Conservation (phyloP, 2,888 invertebrate species). For the Melinopterus prodromus region DNA sequence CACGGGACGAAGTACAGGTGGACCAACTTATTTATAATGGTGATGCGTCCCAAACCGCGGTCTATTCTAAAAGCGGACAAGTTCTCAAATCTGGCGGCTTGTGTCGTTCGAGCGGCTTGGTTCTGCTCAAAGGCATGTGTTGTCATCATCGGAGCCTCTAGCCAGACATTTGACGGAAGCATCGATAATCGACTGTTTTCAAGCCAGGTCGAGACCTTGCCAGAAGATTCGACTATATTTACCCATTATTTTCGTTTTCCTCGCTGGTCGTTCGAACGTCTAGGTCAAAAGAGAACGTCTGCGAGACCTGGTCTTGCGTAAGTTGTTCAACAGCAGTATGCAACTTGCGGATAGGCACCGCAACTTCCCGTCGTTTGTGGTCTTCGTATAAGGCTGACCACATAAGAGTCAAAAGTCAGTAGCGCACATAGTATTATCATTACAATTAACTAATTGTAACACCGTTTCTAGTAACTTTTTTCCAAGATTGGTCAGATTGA, state of each 20-base stretch:
- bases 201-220: not conserved
- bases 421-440: no score
- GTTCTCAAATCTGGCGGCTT: not conserved
- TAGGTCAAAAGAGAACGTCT: not conserved
- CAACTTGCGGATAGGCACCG: no score
- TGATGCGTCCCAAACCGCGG: not conserved
- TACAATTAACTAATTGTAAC: no score
- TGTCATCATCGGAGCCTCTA: not conserved
- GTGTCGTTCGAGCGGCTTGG: no score
- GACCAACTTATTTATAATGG: not conserved
- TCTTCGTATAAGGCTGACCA: no score
- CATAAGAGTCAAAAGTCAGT: no score
- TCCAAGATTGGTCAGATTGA: no score
- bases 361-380: no score
- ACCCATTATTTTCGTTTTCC: not conserved
- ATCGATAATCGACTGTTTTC: not conserved
- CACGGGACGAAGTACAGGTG: not conserved
- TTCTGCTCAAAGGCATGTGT: not conserved
- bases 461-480: no score
- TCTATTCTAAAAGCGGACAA: not conserved
- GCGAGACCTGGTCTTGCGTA: not conserved
- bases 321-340: no score
- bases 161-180: not conserved
- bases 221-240: not conserved
- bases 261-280: not conserved